Evolutionary conservation across 2,888 invertebrate species (phyloP), one percentile per base, ranked within the genome.

Genomic region (Rotaria sp.): DNA sequence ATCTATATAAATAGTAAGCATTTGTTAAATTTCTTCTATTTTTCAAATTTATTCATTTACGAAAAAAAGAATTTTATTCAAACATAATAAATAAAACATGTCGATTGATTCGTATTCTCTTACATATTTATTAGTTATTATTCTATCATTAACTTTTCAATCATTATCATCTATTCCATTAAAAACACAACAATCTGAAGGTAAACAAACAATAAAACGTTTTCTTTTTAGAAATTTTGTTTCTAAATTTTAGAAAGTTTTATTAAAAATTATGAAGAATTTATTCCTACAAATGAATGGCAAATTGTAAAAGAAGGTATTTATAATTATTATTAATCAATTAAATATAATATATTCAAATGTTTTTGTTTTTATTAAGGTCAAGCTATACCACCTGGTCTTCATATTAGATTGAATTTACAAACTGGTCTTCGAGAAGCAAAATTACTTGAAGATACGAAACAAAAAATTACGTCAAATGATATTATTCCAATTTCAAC

Each of bases 371-470:
- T 41, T 80, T 45, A 5, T 80, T 80, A 13, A 80, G 95, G 94
- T 87, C 94, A 94, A 90, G 92, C 93, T 35, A 93, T 95, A 88
- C 95, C 95, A 1, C 91, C 92, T 87, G 95, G 95, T 2, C 91
- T 95, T 7, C 95, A 95, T 90, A 92, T 95, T 11, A 92, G 94
- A 84, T 93, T 95, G 87, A 94, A 95, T 91, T 91, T 95, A n/a
- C 91, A 94, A 90, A 95, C 94, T 24, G 94, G 94, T 0, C 89
- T 93, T 87, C 94, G 93, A 67, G 94, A 95, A 90, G 95, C 94
- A 0, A 95, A 94, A 91, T 90, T 95, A 57, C 89, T 94, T 88
- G 93, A 94, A 48, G 89, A 88, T 15, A 88, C 89, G 52, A 89
- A 90, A 84, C 89, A 88, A 75, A 87, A 88, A 84, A 1, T n/a